Percentiles rank a stretch among this genome's conserved stretches.
Evolutionary conservation across 2,797 vertebrate species (phyloP).

Genomic region (Epinephelus awoara): DNA sequence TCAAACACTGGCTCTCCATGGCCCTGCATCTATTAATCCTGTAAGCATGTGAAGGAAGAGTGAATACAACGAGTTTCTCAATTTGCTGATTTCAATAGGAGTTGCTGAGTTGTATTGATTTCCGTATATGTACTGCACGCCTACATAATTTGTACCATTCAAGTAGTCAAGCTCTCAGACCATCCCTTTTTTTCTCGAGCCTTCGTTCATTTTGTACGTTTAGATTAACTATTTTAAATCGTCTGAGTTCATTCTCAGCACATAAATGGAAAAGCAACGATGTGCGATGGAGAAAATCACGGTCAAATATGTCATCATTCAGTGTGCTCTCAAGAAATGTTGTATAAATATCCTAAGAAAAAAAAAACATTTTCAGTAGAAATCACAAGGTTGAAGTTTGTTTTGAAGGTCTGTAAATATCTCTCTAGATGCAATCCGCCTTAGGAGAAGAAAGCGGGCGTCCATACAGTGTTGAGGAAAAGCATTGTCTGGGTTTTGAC

Average conservation of each 20-base stretch:
- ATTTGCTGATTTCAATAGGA: constrained; percentile 65
- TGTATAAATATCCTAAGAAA: background rate
- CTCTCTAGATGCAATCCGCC: background rate
- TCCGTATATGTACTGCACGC: constrained; percentile 32
- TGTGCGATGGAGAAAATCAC: background rate
- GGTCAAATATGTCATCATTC: constrained; percentile 14
- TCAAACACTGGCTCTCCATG: constrained; percentile 73
- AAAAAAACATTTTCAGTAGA: background rate
- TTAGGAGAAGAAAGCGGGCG: constrained; percentile 16
- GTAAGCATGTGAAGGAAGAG: constrained; percentile 47
- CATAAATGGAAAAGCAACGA: constrained; percentile 39
- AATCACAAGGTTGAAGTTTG: background rate
- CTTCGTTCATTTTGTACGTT: constrained; percentile 38
- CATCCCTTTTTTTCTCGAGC: constrained; percentile 3
- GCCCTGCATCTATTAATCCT: constrained; percentile 76
- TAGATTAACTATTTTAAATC: constrained; percentile 21
- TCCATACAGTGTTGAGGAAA: background rate
- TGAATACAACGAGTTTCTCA: constrained; percentile 57
- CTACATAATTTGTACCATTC: constrained; percentile 64
- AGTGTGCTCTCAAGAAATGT: background rate
- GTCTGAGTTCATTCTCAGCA: background rate
- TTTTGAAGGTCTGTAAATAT: constrained; percentile 7
- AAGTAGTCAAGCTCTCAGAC: constrained; percentile 32
- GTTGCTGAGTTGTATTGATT: constrained; percentile 54
- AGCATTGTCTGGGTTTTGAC: constrained; percentile 41